Evolutionary conservation across 2,888 invertebrate species (phyloP).

Genomic region (Leptothorax acervorum): DNA sequence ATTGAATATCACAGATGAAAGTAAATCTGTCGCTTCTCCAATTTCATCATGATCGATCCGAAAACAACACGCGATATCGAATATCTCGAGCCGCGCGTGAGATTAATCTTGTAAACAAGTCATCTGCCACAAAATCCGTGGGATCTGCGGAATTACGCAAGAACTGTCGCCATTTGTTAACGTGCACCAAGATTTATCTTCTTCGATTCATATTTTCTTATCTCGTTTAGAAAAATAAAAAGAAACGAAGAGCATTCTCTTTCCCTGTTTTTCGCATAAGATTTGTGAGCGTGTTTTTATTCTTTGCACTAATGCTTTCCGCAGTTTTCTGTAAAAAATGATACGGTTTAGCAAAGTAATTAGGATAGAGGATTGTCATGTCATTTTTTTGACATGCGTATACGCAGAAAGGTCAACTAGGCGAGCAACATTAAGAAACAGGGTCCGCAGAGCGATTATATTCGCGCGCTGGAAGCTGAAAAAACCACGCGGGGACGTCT

Average conservation of each 20-base stretch:
- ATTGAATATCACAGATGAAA: conserved; percentile 34
- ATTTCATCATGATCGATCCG: conserved; percentile 44
- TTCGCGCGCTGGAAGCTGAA: conserved; percentile 34
- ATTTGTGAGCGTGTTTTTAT: conserved; percentile 12
- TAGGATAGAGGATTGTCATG: not conserved
- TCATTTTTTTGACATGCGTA: conserved; percentile 25
- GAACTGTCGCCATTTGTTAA: conserved; percentile 23
- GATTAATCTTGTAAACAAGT: conserved; percentile 36
- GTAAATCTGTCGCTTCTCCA: conserved; percentile 17
- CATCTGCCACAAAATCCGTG: conserved; percentile 11
- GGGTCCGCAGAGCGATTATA: conserved; percentile 12
- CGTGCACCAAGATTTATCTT: conserved; percentile 24
- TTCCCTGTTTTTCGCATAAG: not conserved
- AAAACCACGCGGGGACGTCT: conserved; percentile 25
- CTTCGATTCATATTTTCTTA: not conserved
- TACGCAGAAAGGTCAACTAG: conserved; percentile 23
- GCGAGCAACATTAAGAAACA: conserved; percentile 38
- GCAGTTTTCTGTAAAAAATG: not conserved
- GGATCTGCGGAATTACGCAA: conserved; percentile 8
- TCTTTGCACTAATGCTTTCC: not conserved
- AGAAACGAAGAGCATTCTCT: not conserved
- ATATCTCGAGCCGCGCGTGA: conserved; percentile 13
- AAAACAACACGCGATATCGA: conserved; percentile 28
- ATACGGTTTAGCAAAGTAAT: not conserved
- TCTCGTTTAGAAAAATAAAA: conserved; percentile 10